These are phyloP conservation scores for Trisateles emortualis DNA, from an alignment of 2,888 invertebrate species.

Conservation along the genomic window DNA sequence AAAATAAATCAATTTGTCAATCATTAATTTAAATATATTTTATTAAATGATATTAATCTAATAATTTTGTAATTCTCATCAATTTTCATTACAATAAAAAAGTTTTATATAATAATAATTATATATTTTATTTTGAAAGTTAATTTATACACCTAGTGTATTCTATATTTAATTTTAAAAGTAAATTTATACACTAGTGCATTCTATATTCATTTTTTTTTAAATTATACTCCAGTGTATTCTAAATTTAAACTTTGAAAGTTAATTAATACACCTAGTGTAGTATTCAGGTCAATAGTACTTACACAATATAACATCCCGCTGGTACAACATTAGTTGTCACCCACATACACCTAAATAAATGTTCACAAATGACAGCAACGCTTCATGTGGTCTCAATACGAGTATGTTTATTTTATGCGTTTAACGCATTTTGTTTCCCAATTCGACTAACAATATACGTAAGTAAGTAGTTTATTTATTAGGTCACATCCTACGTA, in stretches of 20 bases:
- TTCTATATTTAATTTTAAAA: too few relatives aligned
- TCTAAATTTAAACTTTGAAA: too few relatives aligned
- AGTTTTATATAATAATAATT: too few relatives aligned
- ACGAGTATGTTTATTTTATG: constrained; percentile 40
- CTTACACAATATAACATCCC: constrained; percentile 7
- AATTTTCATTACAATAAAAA: too few relatives aligned
- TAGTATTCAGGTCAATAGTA: background rate
- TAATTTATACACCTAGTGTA: background rate
- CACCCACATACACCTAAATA: constrained; percentile 28
- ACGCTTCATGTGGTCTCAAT: constrained; percentile 30
- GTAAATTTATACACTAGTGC: too few relatives aligned
- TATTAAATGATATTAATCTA: too few relatives aligned
- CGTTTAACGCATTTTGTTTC: constrained; percentile 16
- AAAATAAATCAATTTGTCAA: too few relatives aligned
- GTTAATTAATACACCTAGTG: background rate
- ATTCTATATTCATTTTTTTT: too few relatives aligned
- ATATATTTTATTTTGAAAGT: too few relatives aligned
- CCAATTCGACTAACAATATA: constrained; percentile 13
- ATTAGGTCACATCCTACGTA: background rate
- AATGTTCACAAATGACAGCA: constrained; percentile 26
- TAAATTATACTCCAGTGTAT: too few relatives aligned
- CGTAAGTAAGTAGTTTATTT: background rate
- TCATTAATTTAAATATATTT: too few relatives aligned
- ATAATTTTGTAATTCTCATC: too few relatives aligned
- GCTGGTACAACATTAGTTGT: constrained; percentile 11